Percentiles rank a stretch among this genome's conserved stretches.
Conservation (phyloP, 2,113 vertebrate species). For the Okapia johnstoni region DNA sequence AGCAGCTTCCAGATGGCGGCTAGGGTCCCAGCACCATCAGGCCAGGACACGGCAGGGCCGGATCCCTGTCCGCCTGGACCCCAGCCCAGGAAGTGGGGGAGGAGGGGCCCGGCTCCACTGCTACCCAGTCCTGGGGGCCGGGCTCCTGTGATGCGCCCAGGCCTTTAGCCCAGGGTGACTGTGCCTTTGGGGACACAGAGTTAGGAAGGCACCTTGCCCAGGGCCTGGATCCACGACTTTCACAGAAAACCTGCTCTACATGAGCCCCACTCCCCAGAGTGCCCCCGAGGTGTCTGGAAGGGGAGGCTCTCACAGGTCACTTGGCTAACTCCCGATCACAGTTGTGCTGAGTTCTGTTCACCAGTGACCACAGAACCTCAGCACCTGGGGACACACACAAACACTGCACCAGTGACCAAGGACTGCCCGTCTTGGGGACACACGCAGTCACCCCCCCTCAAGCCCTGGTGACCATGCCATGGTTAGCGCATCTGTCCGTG, state of each 20-base stretch:
- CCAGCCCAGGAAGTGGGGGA: neutral
- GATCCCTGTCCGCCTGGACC: accelerated
- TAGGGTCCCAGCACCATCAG: no score
- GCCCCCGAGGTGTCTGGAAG: neutral
- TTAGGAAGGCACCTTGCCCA: neutral
- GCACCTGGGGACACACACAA: neutral
- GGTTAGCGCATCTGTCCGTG: accelerated
- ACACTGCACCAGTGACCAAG: accelerated
- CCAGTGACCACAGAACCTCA: neutral
- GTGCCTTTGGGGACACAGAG: accelerated
- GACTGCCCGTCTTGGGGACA: accelerated
- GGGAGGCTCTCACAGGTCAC: neutral
- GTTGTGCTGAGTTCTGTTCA: neutral
- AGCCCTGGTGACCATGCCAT: accelerated
- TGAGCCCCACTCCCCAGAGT: neutral
- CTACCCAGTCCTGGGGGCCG: neutral
- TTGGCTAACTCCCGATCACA: neutral
- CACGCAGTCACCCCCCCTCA: accelerated
- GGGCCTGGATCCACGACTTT: neutral
- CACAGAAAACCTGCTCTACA: no score
- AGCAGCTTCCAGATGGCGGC: neutral
- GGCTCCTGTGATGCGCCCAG: accelerated
- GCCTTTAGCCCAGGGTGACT: neutral
- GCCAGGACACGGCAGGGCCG: accelerated
- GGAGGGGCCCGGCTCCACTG: neutral